Evolutionary conservation across 1,140 invertebrate species (phyloP).

Genomic region (Bradynema listronoti): DNA sequence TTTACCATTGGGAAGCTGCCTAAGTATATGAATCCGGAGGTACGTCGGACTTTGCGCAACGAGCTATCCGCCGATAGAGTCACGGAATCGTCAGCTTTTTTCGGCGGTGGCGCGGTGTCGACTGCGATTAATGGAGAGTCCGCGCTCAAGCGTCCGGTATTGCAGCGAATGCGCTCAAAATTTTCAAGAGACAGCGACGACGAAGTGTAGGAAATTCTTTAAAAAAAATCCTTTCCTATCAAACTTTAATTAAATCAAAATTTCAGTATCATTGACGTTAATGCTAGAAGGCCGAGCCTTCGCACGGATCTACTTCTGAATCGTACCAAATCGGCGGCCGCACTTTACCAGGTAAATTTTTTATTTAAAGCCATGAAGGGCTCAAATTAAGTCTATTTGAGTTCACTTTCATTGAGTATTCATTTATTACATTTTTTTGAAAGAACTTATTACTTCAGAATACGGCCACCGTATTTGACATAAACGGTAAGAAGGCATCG

Average conservation of each 20-base stretch:
- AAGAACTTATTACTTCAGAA: too few species aligned
- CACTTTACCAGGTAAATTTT: too few species aligned
- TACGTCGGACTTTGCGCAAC: constrained; percentile 54
- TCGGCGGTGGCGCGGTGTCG: not conserved
- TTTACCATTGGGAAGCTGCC: constrained; percentile 59
- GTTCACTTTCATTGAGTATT: too few species aligned
- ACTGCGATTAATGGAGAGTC: not conserved
- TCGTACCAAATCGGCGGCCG: constrained; percentile 68
- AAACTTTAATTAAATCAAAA: constrained; percentile 58
- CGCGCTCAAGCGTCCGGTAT: constrained; percentile 26
- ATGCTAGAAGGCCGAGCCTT: constrained; percentile 73
- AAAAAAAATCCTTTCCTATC: constrained; percentile 5
- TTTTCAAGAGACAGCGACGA: constrained; percentile 38
- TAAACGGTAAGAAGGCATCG: too few species aligned
- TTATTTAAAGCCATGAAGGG: too few species aligned
- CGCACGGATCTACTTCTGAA: constrained; percentile 76
- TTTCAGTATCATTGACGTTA: constrained; percentile 75
- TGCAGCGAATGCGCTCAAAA: constrained; percentile 39
- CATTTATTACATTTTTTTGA: too few species aligned
- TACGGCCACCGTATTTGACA: too few species aligned
- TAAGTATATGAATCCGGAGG: constrained; percentile 59
- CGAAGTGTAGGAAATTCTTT: constrained; percentile 20
- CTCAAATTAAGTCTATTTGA: too few species aligned
- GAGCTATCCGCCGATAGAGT: constrained; percentile 57
- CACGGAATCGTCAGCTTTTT: constrained; percentile 13